Evolutionary conservation across 2,113 vertebrate genomes (phyloP).

Genomic region (Corapipo altera): DNA sequence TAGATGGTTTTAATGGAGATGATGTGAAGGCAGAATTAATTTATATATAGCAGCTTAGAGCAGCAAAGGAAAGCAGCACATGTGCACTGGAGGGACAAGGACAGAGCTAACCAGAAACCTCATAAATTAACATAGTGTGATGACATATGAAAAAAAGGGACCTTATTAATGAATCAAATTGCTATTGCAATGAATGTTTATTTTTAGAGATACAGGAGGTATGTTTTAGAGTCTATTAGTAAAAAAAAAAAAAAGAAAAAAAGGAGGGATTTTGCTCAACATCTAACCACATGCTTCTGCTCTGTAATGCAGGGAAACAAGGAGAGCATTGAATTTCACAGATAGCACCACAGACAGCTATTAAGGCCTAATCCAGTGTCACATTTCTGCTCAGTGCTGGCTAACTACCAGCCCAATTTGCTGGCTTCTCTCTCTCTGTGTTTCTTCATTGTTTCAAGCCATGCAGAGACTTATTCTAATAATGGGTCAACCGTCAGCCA

Average conservation of each 20-base stretch:
- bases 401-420: conserved; percentile 76
- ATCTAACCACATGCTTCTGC: conserved; percentile 46
- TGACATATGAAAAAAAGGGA: background rate
- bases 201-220: conserved; percentile 20
- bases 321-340: conserved; percentile 67
- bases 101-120: background rate
- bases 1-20: background rate
- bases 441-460: conserved; percentile 80
- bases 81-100: background rate
- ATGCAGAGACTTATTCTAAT: conserved; percentile 77
- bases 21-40: background rate
- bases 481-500: conserved; percentile 78
- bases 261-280: background rate
- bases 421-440: conserved; percentile 66
- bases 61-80: background rate
- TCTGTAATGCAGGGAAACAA: conserved; percentile 36
- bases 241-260: background rate
- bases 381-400: conserved; percentile 71
- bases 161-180: conserved; percentile 1
- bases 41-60: background rate
- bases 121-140: conserved; percentile 47
- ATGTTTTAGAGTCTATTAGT: conserved; percentile 8
- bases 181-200: background rate
- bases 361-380: conserved; percentile 75
- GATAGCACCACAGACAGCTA: conserved; percentile 75